Evolutionary conservation across 2,113 vertebrate species (phyloP).

Genomic region (Drymodes brunneopygia): DNA sequence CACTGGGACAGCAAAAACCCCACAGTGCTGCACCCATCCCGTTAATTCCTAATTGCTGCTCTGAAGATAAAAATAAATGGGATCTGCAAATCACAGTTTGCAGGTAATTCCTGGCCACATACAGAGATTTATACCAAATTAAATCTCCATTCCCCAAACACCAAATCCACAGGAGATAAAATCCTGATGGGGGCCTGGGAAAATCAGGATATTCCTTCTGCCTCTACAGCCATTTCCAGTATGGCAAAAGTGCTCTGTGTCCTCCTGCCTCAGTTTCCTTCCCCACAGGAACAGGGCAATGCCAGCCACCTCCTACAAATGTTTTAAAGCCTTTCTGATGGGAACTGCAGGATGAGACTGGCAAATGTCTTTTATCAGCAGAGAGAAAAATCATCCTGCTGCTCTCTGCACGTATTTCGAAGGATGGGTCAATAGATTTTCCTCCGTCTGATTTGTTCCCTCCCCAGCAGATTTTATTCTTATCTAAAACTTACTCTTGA

Average conservation of each 20-base stretch:
- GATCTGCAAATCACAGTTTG: background rate
- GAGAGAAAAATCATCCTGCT: background rate
- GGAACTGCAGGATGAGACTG: background rate
- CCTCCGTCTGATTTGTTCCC: background rate
- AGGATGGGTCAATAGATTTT: background rate
- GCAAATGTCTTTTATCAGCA: background rate
- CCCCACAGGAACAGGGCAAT: background rate
- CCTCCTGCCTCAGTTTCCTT: background rate
- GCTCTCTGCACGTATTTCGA: background rate
- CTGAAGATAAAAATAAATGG: accelerated
- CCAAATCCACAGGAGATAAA: background rate
- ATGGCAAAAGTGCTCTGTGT: background rate
- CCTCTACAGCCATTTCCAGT: background rate
- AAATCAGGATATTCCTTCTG: background rate
- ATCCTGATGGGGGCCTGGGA: background rate
- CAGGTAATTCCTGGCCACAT: background rate
- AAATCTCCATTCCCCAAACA: background rate
- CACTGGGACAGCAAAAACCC: accelerated
- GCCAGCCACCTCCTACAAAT: background rate
- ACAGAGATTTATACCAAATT: background rate
- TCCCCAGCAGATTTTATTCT: slow-evolving; percentile 12
- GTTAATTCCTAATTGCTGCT: accelerated
- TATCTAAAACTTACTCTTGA: slow-evolving; percentile 12
- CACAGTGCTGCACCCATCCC: background rate
- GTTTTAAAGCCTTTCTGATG: background rate